These are phyloP conservation scores for Aphelinus certus DNA, from an alignment of 1,140 invertebrate species.

Conservation along the genomic window DNA sequence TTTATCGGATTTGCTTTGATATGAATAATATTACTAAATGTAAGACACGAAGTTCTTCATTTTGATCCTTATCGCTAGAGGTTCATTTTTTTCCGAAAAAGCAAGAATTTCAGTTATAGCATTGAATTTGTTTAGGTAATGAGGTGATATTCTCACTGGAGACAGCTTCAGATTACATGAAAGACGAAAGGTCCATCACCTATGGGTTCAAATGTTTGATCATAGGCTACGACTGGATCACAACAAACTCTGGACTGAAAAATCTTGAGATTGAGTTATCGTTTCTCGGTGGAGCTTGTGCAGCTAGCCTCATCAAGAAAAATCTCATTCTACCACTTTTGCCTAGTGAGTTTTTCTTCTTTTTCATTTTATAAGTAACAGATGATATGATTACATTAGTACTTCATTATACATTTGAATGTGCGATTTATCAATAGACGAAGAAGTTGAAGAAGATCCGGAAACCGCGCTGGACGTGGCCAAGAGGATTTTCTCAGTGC, in stretches of 20 bases:
- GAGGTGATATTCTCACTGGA: constrained; percentile 94
- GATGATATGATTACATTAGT: too few species aligned
- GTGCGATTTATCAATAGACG: constrained; percentile 63
- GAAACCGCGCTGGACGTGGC: constrained; percentile 78
- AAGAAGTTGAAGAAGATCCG: constrained; percentile 80
- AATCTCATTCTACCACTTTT: constrained; percentile 80
- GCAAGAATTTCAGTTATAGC: too few species aligned
- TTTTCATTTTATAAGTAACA: too few species aligned
- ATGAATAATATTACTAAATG: too few species aligned
- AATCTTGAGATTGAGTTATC: constrained; percentile 90
- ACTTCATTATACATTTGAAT: neutral
- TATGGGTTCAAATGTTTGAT: constrained; percentile 94
- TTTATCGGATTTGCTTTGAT: neutral
- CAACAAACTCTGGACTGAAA: constrained; percentile 72
- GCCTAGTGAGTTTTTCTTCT: constrained; percentile 63
- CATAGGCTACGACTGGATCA: constrained; percentile 89
- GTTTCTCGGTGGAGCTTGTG: constrained; percentile 91
- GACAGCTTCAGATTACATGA: constrained; percentile 94
- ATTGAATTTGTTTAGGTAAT: constrained; percentile 71
- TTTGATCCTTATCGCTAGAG: too few species aligned
- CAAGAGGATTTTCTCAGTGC: constrained; percentile 75
- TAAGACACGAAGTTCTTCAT: too few species aligned
- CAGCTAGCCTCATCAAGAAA: constrained; percentile 86
- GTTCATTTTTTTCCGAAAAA: too few species aligned
- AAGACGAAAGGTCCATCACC: constrained; percentile 84